A percentile compares a stretch with the other conserved stretches of the same genome.
Evolutionary conservation across 2,888 invertebrate genomes (phyloP).

Genomic region (Chouioia cunea): DNA sequence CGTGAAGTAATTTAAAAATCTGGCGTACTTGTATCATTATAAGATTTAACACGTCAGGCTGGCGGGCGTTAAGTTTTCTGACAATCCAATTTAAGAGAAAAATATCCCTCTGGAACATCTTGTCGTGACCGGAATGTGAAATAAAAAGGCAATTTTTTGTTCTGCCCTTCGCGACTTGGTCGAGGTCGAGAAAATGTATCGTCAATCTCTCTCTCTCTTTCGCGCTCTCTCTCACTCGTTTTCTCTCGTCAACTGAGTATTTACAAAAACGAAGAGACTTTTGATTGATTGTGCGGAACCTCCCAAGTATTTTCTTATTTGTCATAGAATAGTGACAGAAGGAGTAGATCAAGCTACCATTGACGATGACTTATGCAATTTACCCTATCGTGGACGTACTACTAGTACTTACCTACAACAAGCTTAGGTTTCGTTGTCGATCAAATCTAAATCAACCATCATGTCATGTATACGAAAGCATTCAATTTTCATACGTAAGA

Average conservation of each 20-base stretch:
- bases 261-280: conserved; percentile 13
- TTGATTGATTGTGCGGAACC: conserved; percentile 30
- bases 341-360: not conserved
- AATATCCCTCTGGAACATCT: conserved; percentile 3
- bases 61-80: not conserved
- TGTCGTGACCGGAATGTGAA: conserved; percentile 2
- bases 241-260: not conserved
- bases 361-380: not conserved
- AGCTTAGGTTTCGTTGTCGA: no score
- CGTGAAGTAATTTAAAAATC: no score
- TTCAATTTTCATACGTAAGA: no score
- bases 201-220: conserved; percentile 7
- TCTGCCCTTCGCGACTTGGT: not conserved
- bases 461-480: no score
- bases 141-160: conserved; percentile 13
- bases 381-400: no score
- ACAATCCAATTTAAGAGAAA: conserved; percentile 25
- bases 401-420: no score
- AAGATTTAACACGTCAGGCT: no score
- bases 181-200: not conserved
- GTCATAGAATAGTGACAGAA: not conserved
- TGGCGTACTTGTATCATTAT: no score
- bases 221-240: no score
- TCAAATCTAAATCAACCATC: no score
- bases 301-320: conserved; percentile 16